Base-by-base conservation (phyloP, 2,113 vertebrate genomes). In the Tympanuchus pallidicinctus region DNA sequence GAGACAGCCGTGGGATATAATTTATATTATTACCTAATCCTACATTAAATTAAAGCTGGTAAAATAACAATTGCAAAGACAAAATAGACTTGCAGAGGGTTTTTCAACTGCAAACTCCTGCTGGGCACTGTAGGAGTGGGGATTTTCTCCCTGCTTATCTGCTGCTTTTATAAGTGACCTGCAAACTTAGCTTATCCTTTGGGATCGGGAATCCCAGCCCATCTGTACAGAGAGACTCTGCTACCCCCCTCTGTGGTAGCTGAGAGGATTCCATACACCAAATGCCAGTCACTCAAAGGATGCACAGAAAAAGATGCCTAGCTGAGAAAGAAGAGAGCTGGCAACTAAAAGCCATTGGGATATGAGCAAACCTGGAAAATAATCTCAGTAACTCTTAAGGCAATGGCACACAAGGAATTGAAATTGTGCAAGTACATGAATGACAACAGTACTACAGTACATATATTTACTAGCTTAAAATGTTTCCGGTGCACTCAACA, bases 21-120 rank as follows among this genome's bases (percentile, higher is more conserved):
- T 65, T 91, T 88, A 65, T 61, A 91, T 88, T 90, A 93, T 90
- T 94, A 93, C 82, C 89, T 88, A 87, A 86, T 83, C 42, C 65
- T 60, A 67, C 43, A 47, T 47, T 42, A 85, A 73, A 22, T 87
- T 87, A 71, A 63, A 60, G 21, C 27, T 67, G 52, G 22, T 77
- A 88, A 95, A 93, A 83, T 80, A 76, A 78, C 65, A 91, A 89
- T 22, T 78, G 57, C 73, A 40, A 64, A 40, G 57, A 82, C 38
- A 91, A 94, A 94, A 93, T 2, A 81, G 34, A 78, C 17, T 69
- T 54, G 61, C 61, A 40, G 4, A 8, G 12, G 30, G 52, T 64
- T 93, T 90, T 81, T 45, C 71, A 48, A 1, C 0, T 64, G 65
- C 54, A 91, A 92, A 75, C 16, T 77, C 89, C 34, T 83, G 25